Evolutionary conservation across 2,113 vertebrate genomes (phyloP).

Genomic region (Dasyprocta punctata): DNA sequence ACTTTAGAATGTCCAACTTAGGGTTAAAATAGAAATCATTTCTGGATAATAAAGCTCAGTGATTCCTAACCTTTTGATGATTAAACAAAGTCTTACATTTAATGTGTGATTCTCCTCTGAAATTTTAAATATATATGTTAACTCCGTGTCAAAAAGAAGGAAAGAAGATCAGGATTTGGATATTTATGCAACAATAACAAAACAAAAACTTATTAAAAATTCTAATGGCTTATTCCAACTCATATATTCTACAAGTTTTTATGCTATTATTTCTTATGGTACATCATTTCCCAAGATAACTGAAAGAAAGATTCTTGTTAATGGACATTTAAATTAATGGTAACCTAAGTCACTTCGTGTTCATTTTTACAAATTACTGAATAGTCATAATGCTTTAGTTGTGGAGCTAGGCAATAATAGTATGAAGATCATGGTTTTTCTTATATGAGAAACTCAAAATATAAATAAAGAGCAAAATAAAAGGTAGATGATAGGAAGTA

Average conservation of each 20-base stretch:
- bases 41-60: background rate
- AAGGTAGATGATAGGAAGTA: background rate
- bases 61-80: background rate
- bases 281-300: constrained; percentile 30
- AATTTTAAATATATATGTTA: background rate
- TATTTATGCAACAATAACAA: background rate
- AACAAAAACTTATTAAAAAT: background rate
- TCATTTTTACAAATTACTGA: background rate
- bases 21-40: background rate
- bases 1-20: background rate
- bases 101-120: background rate
- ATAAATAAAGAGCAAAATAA: background rate
- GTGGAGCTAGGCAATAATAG: background rate
- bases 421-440: background rate
- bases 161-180: background rate
- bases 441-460: background rate
- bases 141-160: background rate
- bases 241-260: background rate
- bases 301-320: background rate
- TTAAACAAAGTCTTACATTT: background rate
- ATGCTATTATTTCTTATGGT: background rate
- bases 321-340: background rate
- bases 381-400: background rate
- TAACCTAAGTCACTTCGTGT: background rate
- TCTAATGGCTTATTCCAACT: background rate